Evolutionary conservation across 2,888 invertebrate species (phyloP), one percentile per base, ranked within the genome.

Genomic region (Drosophila anomelani): DNA sequence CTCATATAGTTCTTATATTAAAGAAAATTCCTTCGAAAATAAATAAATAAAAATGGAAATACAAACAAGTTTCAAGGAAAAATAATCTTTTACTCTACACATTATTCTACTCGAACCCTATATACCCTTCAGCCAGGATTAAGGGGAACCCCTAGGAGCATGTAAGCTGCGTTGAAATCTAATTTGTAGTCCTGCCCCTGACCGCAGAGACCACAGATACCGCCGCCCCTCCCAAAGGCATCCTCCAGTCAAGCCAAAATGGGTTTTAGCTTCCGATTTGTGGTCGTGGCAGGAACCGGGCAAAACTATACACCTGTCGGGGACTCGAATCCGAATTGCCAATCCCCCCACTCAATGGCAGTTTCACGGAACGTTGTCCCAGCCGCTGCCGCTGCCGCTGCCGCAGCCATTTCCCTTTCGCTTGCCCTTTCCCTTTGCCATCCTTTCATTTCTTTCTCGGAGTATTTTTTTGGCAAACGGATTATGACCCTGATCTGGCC

Each of bases 401-500:
- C 61, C 51, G n/a, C n/a, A n/a, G 20, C 20, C 20, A 29, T 49
- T 32, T 44, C 39, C 20, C 38, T 5, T 20, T 41, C 17, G 5
- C 43, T 12, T 38, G 39, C 20, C 36, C 43, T 15, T 8, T 23
- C 23, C 23, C 44, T 8, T n/a, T 47, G n/a, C 20, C 39, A 23
- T 43, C 9, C 15, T 20, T 34, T 20, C 34, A 51, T 34, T n/a
- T 34, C 38, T 39, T 49, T 23, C 43, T 72, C 4, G 13, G 51
- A 20, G 51, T 51, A 20, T 51, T 53, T 54, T 80, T 84, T 85
- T 51, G 83, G 78, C 75, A 76, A 80, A 57, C 70, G 84, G 88
- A 85, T 86, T 89, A 89, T 77, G 86, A 84, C 81, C 77, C 75
- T 89, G 81, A 85, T 85, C 84, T 80, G 86, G 81, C 76, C 86